Evolutionary conservation across 2,888 invertebrate species (phyloP), one percentile per base, ranked within the genome.

Genomic region (Masnerella sp.): DNA sequence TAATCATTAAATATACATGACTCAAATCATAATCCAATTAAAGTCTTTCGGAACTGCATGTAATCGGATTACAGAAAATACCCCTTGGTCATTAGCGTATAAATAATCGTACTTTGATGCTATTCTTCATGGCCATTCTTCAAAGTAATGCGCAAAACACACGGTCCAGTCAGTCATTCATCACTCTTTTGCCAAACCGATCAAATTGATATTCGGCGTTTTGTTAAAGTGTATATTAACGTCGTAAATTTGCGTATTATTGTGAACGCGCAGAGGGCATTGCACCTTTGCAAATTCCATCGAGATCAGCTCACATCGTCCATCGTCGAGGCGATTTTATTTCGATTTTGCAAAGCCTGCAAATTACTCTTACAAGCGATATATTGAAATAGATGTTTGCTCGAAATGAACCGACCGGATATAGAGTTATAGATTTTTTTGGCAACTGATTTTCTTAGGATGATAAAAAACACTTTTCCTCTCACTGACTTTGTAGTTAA

Each of bases 181-280:
- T 51, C 34, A 34, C 20, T 51, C 49, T 51, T 34, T 18, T 17
- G 5, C 47, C 11, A 47, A 32, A 47, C 17, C 30, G 32, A 32
- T 32, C 34, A 51, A 49, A 49, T 51, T 51, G 49, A 51, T 34
- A 51, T 51, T 51, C 20, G 34, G 15, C 8, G 34, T 14, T 34
- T 51, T 34, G 20, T 34, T 51, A 51, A 34, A 8, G 18, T 51
- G 34, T 51, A 34, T 51, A 51, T 51, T 51, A 22, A 3, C 11
- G 22, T 51, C 49, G 34, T 51, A 51, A 51, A 51, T 34, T 51
- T 34, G 12, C 7, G 32, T 32, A 32, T 47, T 17, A 32, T 32
- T 47, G 30, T 32, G 5, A n/a, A 11, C 15, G 15, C 8, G 18
- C 32, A 47, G 47, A 47, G 15, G 47, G 17, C 18, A 18, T 8